Evolutionary conservation across 2,888 invertebrate genomes (phyloP), one percentile per base, ranked within the genome.

Genomic region (Lutraria lutraria): DNA sequence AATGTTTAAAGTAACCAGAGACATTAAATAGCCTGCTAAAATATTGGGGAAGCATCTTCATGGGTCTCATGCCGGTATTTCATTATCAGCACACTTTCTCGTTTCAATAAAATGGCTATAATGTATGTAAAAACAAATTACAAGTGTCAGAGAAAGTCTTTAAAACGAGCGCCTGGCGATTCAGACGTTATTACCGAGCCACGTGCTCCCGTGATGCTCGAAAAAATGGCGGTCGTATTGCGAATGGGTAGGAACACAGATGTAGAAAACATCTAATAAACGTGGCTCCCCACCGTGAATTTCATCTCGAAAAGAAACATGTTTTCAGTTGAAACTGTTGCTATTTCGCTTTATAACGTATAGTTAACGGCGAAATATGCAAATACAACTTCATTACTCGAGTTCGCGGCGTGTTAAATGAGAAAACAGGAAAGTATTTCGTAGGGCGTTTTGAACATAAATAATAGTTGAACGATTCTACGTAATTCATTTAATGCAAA

Each of bases 61-160:
- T 21, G n/a, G 34, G 60, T 56, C 85, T 79, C 89, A 89, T 83
- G 87, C 87, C 34, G 89, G 34, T 60, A 82, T 76, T 89, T 92
- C 89, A 92, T 92, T 92, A 92, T 82, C 88, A 79, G 79, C 92
- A 90, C 92, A 91, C 92, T 92, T 92, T 92, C 92, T 83, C 89
- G 89, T 85, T 92, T 89, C 92, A 90, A 92, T 92, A 92, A 92
- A 92, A 92, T 85, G 88, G 83, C 85, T 88, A 63, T 92, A 91
- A 92, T 88, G 90, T 91, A 91, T 92, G 91, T 90, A 89, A 88
- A 88, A 92, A 92, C 92, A 91, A 92, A 92, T 92, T 92, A 88
- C 87, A 84, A 88, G 88, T 92, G 92, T 92, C 92, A 91, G 89
- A 54, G 54, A 88, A 84, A 88, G 63, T 88, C 88, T 88, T 88